A percentile compares a stretch with the other conserved stretches of the same genome.
Conservation (phyloP, 2,797 vertebrate species). For the Vultur gryphus region DNA sequence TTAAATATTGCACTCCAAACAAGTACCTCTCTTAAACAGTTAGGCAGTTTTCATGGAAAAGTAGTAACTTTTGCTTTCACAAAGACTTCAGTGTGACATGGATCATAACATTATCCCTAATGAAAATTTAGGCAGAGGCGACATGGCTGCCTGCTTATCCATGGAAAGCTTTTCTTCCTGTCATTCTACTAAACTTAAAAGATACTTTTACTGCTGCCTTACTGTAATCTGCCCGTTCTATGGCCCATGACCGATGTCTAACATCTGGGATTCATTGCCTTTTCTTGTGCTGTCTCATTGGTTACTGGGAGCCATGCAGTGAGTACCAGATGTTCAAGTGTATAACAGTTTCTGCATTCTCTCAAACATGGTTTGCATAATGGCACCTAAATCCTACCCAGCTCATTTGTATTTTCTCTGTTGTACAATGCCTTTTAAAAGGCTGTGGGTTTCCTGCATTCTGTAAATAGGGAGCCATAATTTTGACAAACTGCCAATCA, state of each 20-base stretch:
- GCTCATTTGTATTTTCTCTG: neutral
- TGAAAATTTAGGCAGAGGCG: neutral
- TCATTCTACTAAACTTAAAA: neutral
- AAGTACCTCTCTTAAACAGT: neutral
- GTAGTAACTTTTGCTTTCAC: neutral
- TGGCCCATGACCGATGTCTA: neutral
- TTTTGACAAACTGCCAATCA: neutral
- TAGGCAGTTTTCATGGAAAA: neutral
- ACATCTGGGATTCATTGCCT: constrained; percentile 5
- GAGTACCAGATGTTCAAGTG: constrained; percentile 25
- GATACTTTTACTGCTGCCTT: neutral
- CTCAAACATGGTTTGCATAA: neutral
- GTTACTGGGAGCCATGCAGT: neutral
- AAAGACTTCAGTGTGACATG: neutral
- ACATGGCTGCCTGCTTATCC: neutral
- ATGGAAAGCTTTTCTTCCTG: neutral
- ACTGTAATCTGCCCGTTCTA: neutral
- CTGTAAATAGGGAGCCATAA: neutral
- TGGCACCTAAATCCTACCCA: neutral
- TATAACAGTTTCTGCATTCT: neutral
- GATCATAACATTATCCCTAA: neutral
- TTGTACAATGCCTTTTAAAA: neutral
- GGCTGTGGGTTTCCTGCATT: neutral
- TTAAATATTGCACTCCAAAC: neutral
- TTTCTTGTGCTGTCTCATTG: constrained; percentile 1